phyloP scores from a whole-genome alignment of 2,888 invertebrate species.

The Malachius bipustulatus region DNA sequence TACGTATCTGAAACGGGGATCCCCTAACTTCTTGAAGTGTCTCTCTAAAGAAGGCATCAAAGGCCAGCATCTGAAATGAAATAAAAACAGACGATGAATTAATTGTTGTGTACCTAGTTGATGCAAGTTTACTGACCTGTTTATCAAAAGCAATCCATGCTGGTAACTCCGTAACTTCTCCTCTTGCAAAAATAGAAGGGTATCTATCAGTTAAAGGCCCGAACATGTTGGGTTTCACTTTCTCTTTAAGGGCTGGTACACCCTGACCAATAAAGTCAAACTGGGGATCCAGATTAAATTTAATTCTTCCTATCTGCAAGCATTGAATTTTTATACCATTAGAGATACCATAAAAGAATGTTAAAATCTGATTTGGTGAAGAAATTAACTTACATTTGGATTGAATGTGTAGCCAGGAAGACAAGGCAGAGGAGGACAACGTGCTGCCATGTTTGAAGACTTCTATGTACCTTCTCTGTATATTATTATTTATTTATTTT shows the following conservation, averaged over 20 bases:
- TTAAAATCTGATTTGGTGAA: slow-evolving; percentile 6
- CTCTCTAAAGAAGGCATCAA: slow-evolving; percentile 71
- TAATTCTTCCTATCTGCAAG: slow-evolving; percentile 48
- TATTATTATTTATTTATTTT: too few species aligned
- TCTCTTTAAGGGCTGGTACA: slow-evolving; percentile 50
- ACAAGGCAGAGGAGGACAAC: slow-evolving; percentile 56
- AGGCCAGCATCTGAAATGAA: slow-evolving; percentile 52
- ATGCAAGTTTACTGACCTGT: slow-evolving; percentile 59
- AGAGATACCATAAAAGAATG: too few species aligned
- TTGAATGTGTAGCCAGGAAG: slow-evolving; percentile 61
- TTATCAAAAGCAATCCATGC: slow-evolving; percentile 83
- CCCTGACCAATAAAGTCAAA: slow-evolving; percentile 47
- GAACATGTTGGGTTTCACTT: slow-evolving; percentile 47
- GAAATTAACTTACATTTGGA: slow-evolving; percentile 46
- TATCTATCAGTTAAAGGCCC: slow-evolving; percentile 44
- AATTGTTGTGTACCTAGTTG: background rate
- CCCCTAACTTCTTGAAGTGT: slow-evolving; percentile 61
- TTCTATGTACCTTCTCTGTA: too few species aligned
- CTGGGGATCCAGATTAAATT: slow-evolving; percentile 40
- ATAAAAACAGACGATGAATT: slow-evolving; percentile 7
- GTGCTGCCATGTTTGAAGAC: slow-evolving; percentile 31
- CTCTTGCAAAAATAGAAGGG: slow-evolving; percentile 63
- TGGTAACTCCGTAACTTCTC: slow-evolving; percentile 63
- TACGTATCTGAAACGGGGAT: slow-evolving; percentile 58
- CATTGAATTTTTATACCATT: slow-evolving; percentile 6